These are phyloP conservation scores for Chromoteleia sp. DNA, from an alignment of 2,888 invertebrate species.

Conservation along the genomic window DNA sequence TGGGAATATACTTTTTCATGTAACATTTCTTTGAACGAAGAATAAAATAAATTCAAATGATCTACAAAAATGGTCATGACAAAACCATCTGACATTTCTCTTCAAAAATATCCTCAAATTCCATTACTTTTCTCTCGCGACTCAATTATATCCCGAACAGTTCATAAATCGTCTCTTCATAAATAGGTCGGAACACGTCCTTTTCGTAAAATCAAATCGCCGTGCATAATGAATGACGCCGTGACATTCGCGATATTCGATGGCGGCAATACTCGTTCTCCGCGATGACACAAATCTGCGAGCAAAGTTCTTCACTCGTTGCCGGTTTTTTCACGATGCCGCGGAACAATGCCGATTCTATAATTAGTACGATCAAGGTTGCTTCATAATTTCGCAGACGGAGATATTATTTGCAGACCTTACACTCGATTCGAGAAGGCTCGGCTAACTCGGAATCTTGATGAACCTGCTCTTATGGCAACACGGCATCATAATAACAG, in stretches of 20 bases:
- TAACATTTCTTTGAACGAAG: no score
- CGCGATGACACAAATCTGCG: constrained; percentile 3
- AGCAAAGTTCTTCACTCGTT: constrained; percentile 8
- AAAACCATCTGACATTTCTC: no score
- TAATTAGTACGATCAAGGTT: constrained; percentile 65
- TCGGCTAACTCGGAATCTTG: constrained; percentile 54
- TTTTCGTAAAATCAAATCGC: neutral
- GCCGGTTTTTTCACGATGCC: constrained; percentile 1
- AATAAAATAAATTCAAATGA: no score
- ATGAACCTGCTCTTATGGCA: constrained; percentile 66
- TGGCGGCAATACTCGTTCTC: neutral
- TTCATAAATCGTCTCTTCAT: neutral
- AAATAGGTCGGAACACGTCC: neutral
- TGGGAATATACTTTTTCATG: no score
- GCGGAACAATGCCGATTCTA: constrained; percentile 46
- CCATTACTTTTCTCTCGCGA: neutral
- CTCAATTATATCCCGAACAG: neutral
- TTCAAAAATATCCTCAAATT: no score
- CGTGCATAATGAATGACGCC: constrained; percentile 16
- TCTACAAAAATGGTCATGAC: no score
- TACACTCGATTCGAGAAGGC: constrained; percentile 61
- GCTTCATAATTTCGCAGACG: constrained; percentile 54
- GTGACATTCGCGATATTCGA: neutral
- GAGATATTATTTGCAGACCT: constrained; percentile 65
- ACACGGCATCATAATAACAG: constrained; percentile 67